phyloP scores from a whole-genome alignment of 2,113 vertebrate genomes.

The Solea solea region DNA sequence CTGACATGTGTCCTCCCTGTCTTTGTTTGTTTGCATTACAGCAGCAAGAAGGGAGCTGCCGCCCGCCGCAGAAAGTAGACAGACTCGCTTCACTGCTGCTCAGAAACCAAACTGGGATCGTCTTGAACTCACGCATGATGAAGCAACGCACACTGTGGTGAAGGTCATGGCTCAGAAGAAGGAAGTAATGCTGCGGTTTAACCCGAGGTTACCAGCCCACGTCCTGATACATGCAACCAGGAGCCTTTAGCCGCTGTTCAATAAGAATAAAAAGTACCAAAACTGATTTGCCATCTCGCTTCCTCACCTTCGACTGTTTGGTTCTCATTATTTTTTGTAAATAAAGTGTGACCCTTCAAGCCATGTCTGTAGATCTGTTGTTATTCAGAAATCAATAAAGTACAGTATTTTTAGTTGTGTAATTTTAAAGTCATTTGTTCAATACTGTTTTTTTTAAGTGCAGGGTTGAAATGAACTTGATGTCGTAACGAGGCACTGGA shows the following conservation, averaged over 20 bases:
- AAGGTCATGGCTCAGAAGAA: conserved; percentile 60
- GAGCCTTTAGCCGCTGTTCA: conserved; percentile 67
- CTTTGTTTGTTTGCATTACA: conserved; percentile 67
- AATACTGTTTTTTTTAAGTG: conserved; percentile 18
- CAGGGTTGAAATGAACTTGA: conserved; percentile 1
- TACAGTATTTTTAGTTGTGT: conserved; percentile 66
- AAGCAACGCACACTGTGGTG: conserved; percentile 53
- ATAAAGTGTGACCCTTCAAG: conserved; percentile 85
- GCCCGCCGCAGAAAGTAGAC: conserved; percentile 95
- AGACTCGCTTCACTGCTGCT: conserved; percentile 17
- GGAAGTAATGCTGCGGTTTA: conserved; percentile 55
- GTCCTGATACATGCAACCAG: conserved; percentile 38
- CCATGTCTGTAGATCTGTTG: conserved; percentile 70
- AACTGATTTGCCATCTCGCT: conserved; percentile 52
- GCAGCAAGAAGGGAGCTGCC: conserved; percentile 96
- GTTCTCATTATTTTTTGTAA: conserved; percentile 87
- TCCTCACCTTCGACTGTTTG: conserved; percentile 75
- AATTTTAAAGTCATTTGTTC: conserved; percentile 71
- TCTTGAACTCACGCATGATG: conserved; percentile 58
- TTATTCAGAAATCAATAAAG: conserved; percentile 76
- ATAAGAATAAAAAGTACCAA: conserved; percentile 52
- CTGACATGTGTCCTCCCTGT: conserved; percentile 36
- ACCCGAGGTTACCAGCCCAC: conserved; percentile 23
- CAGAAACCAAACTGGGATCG: conserved; percentile 56
- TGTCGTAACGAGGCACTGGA: background rate